These are phyloP conservation scores for Astreopora myriophthalma DNA, from an alignment of 64 coral and sea anemone genomes.

Conservation along the genomic window DNA sequence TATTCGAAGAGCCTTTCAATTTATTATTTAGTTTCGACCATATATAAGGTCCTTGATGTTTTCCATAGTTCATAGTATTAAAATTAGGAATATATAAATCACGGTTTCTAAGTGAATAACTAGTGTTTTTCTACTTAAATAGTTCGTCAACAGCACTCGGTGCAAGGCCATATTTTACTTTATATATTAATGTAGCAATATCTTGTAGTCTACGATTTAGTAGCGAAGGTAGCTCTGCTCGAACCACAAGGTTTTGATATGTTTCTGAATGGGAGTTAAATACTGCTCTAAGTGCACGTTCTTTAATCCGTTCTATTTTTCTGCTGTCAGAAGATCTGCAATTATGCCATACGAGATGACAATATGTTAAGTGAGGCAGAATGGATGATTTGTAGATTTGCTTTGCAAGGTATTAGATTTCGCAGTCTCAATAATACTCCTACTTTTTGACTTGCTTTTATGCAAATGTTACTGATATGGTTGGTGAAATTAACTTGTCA, in stretches of 20 bases:
- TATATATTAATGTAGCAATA: slow-evolving; percentile 22
- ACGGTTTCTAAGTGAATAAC: too few species aligned
- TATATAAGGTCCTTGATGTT: too few species aligned
- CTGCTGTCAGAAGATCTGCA: not conserved
- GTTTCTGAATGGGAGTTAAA: slow-evolving; percentile 21
- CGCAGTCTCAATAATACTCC: not conserved
- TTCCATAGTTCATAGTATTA: too few species aligned
- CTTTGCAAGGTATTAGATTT: not conserved
- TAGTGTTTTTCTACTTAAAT: too few species aligned
- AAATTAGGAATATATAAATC: too few species aligned
- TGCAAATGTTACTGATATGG: too few species aligned
- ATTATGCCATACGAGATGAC: slow-evolving; percentile 22
- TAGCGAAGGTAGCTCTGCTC: slow-evolving; percentile 20
- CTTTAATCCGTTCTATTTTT: slow-evolving; percentile 25
- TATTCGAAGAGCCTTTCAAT: too few species aligned
- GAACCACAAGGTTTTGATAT: slow-evolving; percentile 9
- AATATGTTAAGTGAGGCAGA: not conserved
- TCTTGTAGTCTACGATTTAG: slow-evolving; percentile 45
- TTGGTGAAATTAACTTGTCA: too few species aligned
- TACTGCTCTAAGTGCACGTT: slow-evolving; percentile 27
- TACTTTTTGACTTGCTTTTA: not conserved
- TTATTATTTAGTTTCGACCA: too few species aligned
- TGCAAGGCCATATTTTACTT: slow-evolving; percentile 37
- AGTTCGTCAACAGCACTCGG: not conserved
- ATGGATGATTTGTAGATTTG: too few species aligned